Base-by-base conservation (phyloP, 1,140 invertebrate species). In the Penaeus japonicus region DNA sequence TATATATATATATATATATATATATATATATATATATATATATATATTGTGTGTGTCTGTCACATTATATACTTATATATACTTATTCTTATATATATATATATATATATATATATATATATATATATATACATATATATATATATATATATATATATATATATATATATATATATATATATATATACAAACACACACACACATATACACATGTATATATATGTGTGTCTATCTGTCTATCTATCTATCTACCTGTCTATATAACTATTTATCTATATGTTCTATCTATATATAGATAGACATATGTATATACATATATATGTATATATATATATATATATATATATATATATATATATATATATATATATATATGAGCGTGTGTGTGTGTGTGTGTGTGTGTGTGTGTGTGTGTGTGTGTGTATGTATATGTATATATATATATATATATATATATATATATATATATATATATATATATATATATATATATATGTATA, bases 241-340 rank as follows among this genome's bases (percentile, higher is more conserved):
- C 22, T 65, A 17, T 65, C 22, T 65, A 65, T 65, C 22, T 65
- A 65, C 27, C 4, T 65, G 59, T 65, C 4, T 65, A 65, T 4
- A 65, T 65, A 17, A n/a, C 4, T 65, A 65, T 65, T n/a, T 65
- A 4, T 65, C 3, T 17, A 65, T 65, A 65, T 17, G 27, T 7
- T 65, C n/a, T 65, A 65, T 65, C n/a, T 65, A 65, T 65, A 65
- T 65, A 65, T 65, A 65, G n/a, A 65, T 65, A 65, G n/a, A 65
- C 30, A 65, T 65, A 65, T 65, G 30, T 70, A 65, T 65, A 65
- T 65, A 65, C 30, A 65, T 65, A 65, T 65, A 65, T 65, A 65
- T 65, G 30, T 65, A 65, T 65, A 65, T 65, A 65, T 65, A 65
- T 65, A 65, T 65, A 65, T 65, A 65, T 65, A 65, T 65, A 65